A percentile compares a stretch with the other conserved stretches of the same genome.
These are phyloP conservation scores for Odontomachus brunneus DNA, from an alignment of 1,140 invertebrate genomes.

Conservation along the genomic window DNA sequence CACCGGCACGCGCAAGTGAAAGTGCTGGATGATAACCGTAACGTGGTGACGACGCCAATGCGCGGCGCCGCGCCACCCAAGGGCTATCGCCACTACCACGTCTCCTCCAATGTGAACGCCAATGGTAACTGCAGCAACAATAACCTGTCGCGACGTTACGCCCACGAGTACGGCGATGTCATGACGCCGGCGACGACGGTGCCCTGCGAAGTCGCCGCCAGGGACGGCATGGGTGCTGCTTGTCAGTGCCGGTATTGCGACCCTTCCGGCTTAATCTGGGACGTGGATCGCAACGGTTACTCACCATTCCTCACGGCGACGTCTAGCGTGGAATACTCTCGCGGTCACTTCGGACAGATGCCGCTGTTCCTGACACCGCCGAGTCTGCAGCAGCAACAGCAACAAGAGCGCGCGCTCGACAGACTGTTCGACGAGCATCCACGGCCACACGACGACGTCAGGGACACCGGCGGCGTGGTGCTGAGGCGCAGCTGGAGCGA, in stretches of 20 bases:
- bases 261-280: slow-evolving; percentile 91
- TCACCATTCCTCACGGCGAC: slow-evolving; percentile 83
- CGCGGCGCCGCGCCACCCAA: slow-evolving; percentile 72
- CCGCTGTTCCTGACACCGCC: slow-evolving; percentile 79
- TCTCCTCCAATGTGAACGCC: too few relatives aligned
- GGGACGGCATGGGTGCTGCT: slow-evolving; percentile 84
- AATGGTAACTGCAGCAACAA: neutral
- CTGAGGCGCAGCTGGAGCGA: slow-evolving; percentile 88
- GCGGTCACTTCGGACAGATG: slow-evolving; percentile 68
- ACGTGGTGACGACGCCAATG: slow-evolving; percentile 79
- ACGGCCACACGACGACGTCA: slow-evolving; percentile 73
- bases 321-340: slow-evolving; percentile 62
- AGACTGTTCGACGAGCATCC: slow-evolving; percentile 82
- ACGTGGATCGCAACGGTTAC: slow-evolving; percentile 87
- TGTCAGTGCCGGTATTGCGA: slow-evolving; percentile 93
- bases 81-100: slow-evolving; percentile 71
- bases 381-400: slow-evolving; percentile 61
- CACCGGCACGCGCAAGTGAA: slow-evolving; percentile 80
- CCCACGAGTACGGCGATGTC: slow-evolving; percentile 80
- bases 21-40: slow-evolving; percentile 84
- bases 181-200: too few relatives aligned
- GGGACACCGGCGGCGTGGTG: slow-evolving; percentile 79
- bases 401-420: slow-evolving; percentile 82
- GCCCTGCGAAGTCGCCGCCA: slow-evolving; percentile 79
- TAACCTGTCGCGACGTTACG: slow-evolving; percentile 74